Conservation (phyloP, 1,140 invertebrate species). For the Ips typographus region DNA sequence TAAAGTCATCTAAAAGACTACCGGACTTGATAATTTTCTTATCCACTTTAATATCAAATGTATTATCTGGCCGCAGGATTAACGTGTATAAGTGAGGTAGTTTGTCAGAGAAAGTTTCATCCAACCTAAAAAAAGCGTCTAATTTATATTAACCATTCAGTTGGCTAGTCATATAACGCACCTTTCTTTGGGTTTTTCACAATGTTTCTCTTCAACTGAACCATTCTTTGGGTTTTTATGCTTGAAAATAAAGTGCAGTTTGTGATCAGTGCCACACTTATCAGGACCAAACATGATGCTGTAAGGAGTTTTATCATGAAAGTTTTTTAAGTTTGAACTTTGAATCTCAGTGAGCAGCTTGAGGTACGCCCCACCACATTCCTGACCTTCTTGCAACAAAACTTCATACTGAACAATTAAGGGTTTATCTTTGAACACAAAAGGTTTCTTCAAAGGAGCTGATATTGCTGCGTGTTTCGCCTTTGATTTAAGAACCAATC, state of each 20-base stretch:
- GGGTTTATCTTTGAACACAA: constrained; percentile 84
- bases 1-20: constrained; percentile 85
- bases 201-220: constrained; percentile 85
- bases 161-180: background rate
- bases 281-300: constrained; percentile 99
- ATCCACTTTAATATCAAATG: constrained; percentile 70
- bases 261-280: constrained; percentile 96
- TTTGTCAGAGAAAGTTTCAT: constrained; percentile 93
- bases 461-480: constrained; percentile 96
- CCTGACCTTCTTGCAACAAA: constrained; percentile 88
- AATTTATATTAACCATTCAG: background rate
- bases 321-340: constrained; percentile 74
- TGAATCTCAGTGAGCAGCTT: constrained; percentile 79
- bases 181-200: constrained; percentile 83
- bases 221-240: constrained; percentile 95
- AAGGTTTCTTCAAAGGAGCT: constrained; percentile 75
- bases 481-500: constrained; percentile 90
- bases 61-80: constrained; percentile 86
- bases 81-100: constrained; percentile 94
- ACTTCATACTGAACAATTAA: constrained; percentile 96
- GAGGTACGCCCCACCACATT: constrained; percentile 97
- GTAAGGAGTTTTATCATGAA: constrained; percentile 96
- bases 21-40: constrained; percentile 82
- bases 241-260: constrained; percentile 97
- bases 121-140: constrained; percentile 55